Base-by-base conservation (phyloP, 2,888 invertebrate species). In the Archips crataeganus region DNA sequence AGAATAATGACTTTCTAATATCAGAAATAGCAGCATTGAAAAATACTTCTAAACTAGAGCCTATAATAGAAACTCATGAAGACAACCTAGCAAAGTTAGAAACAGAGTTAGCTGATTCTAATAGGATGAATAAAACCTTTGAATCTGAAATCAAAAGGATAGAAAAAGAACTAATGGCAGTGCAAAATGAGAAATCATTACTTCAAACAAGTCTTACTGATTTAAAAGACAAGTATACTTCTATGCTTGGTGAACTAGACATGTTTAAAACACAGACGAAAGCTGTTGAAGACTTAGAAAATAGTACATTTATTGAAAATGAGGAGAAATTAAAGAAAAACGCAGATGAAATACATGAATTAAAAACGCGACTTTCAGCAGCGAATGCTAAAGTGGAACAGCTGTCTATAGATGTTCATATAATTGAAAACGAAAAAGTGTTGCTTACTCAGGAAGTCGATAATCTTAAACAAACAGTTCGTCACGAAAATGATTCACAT, bases 21-120 rank as follows among this genome's bases (percentile, higher is more conserved):
- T 95, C 95, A 65, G 96, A 97, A 87, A 91, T 97, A 75, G 94
- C 96, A 60, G 94, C 95, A 64, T 94, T 95, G 68, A 96, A 96
- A 82, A 95, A 94, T 82, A 91, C 92, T n/a, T 94, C 95, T n/a
- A 96, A 96, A 79, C 87, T 97, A 78, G 96, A 97, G 85, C 96
- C 97, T 0, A 97, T 97, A 68, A 95, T 96, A 66, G 97, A 97
- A 90, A 95, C 96, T 1, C 96, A 97, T 80, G 97, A 97, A 90
- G 97, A 97, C 79, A 96, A 96, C 77, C 88, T 96, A 76, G 90
- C 95, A 0, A 94, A 96, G 79, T 84, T 97, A 79, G 97, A 97
- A 88, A 90, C 93, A 0, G 96, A 97, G 85, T 84, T 97, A 63
- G 97, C 97, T 66, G 95, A 96, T 81, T 95, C 94, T 61, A 95